Base-by-base conservation (phyloP, 2,888 invertebrate species). In the Sicus ferrugineus region DNA sequence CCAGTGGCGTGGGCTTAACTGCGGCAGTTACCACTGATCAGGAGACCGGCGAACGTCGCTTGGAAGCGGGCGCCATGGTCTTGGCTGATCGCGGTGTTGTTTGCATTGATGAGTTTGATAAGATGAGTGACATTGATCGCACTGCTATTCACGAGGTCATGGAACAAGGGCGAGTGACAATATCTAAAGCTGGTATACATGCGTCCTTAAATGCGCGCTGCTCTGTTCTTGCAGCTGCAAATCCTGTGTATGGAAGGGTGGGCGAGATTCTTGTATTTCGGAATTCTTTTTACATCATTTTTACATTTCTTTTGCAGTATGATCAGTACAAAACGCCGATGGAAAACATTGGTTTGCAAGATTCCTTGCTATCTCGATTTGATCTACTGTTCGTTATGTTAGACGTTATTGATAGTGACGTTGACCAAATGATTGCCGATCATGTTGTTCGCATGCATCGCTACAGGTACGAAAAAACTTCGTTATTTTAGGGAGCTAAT, bases 41-140 rank as follows among this genome's bases (percentile, higher is more conserved):
- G 69, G 99, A 99, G 81, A 96, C 96, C 2, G 96, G 95, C 1
- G 93, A 93, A 74, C 87, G 92, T 64, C 88, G 96, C 46, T 83
- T 98, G 70, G 98, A 98, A 86, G 99, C 98, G 0, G 99, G 99
- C 73, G 99, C 99, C 68, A 99, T 99, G 99, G 99, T 99, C n/a
- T 85, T 99, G 46, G 99, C 98, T 0, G 99, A 99, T 87, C 90
- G 98, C 70, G 98, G 98, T 30, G 94, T 98, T 61, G 98, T 99
- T 59, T 99, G 98, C 84, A 90, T 90, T 73, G 86, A 99, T 86
- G 99, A 99, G 87, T 99, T 99, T 85, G 99, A 99, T 87, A 96
- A 97, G 88, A 99, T 99, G 98, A 96, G 97, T 0, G 99, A 99
- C 85, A 93, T 98, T 73, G 99, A 99, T 87, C 90, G 99, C 79